Evolutionary conservation across 2,888 invertebrate species (phyloP).

Genomic region (Pseudolycoriella hygida): DNA sequence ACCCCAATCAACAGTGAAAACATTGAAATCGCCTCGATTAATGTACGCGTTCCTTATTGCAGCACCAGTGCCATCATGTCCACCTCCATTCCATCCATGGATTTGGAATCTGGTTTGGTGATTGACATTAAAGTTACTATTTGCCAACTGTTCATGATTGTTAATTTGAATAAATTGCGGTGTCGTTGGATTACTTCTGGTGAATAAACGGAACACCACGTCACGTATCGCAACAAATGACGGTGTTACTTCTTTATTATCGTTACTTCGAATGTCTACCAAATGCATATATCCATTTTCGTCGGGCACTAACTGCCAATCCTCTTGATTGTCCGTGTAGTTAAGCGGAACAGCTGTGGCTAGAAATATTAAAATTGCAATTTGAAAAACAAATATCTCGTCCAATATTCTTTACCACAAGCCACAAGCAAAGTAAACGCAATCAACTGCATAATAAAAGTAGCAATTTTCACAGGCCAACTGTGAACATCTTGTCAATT

Average conservation of each 20-base stretch:
- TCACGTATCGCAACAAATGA: background rate
- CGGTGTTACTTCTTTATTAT: background rate
- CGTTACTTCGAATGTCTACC: background rate
- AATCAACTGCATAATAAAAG: too few relatives aligned
- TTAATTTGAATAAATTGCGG: background rate
- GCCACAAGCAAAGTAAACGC: too few relatives aligned
- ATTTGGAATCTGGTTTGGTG: background rate
- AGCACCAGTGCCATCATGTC: background rate
- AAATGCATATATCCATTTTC: background rate
- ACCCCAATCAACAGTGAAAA: conserved; percentile 24
- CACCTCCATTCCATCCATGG: background rate
- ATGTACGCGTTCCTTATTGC: background rate
- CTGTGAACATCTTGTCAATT: too few relatives aligned
- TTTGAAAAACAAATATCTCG: too few relatives aligned
- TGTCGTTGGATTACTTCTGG: background rate
- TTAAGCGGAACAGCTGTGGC: too few relatives aligned
- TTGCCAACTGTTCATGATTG: background rate
- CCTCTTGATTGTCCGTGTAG: background rate
- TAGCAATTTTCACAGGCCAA: too few relatives aligned
- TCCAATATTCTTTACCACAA: too few relatives aligned
- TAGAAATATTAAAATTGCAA: too few relatives aligned
- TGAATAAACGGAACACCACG: background rate
- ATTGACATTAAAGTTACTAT: background rate
- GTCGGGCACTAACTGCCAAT: background rate
- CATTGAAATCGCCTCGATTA: conserved; percentile 12